phyloP scores from a whole-genome alignment of 2,113 vertebrate species.

The Psammodynastes pulverulentus region DNA sequence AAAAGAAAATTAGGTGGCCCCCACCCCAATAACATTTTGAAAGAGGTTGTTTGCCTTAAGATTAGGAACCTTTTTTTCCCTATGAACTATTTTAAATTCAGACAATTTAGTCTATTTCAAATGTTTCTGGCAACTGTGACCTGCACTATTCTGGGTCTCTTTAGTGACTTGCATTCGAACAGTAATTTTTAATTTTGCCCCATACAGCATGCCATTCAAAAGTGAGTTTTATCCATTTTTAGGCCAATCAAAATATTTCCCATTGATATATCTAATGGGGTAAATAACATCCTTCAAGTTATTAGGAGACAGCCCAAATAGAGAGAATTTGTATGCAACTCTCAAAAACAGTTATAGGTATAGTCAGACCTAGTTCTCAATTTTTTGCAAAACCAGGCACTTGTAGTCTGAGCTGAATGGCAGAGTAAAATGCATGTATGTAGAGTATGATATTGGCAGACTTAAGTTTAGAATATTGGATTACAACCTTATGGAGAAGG shows the following conservation, averaged over 20 bases:
- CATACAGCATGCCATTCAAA: background rate
- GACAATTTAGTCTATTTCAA: background rate
- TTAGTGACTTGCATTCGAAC: background rate
- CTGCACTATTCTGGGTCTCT: background rate
- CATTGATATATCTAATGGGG: background rate
- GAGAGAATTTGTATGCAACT: background rate
- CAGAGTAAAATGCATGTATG: background rate
- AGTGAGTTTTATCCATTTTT: background rate
- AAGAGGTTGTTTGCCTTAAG: background rate
- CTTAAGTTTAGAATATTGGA: background rate
- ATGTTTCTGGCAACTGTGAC: background rate
- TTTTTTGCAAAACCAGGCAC: background rate
- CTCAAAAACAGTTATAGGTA: background rate
- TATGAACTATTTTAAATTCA: background rate
- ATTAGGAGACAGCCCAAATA: background rate
- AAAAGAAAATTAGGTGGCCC: background rate
- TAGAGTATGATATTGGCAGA: background rate
- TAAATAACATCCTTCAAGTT: background rate
- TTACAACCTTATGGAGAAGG: background rate
- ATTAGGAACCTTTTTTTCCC: background rate
- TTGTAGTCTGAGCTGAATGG: background rate
- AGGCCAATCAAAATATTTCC: background rate
- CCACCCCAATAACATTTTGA: background rate
- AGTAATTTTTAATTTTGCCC: background rate
- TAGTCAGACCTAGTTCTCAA: background rate